Percentiles rank a stretch among this genome's conserved stretches.
These are phyloP conservation scores for Orchestes rusci DNA, from an alignment of 2,888 invertebrate species.

Conservation along the genomic window DNA sequence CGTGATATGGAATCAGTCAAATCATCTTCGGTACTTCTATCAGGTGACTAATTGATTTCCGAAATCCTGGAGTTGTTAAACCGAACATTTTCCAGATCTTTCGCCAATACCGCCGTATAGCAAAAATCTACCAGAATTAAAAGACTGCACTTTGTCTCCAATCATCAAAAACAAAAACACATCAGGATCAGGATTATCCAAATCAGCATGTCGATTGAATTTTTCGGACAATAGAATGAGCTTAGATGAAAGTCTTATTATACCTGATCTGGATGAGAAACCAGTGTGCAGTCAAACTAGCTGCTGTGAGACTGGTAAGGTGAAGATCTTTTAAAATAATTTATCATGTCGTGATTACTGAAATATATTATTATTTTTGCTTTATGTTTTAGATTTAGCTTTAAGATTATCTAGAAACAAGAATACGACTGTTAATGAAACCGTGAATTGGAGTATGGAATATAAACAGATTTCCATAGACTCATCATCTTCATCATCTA, in stretches of 20 bases:
- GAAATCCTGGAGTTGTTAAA: slow-evolving; percentile 25
- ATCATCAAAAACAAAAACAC: no score
- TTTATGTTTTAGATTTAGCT: no score
- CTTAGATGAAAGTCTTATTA: slow-evolving; percentile 29
- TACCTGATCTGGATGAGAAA: slow-evolving; percentile 42
- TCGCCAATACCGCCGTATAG: no score
- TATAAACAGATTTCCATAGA: slow-evolving; percentile 36
- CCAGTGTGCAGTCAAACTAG: slow-evolving; percentile 6
- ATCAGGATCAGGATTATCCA: slow-evolving; percentile 48
- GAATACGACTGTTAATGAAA: no score
- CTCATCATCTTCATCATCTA: slow-evolving; percentile 29
- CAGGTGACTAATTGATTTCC: slow-evolving; percentile 5
- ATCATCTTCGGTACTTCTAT: background rate
- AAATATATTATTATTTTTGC: no score
- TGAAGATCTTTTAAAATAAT: no score
- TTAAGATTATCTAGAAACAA: no score
- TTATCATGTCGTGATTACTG: no score
- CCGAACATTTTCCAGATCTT: no score
- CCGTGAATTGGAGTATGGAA: slow-evolving; percentile 42
- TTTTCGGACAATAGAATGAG: slow-evolving; percentile 30
- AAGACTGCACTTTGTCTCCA: slow-evolving; percentile 35
- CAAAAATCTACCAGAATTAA: slow-evolving; percentile 29
- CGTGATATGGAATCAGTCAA: background rate
- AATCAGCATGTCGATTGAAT: slow-evolving; percentile 46
- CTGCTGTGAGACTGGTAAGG: slow-evolving; percentile 20